phyloP scores from a whole-genome alignment of 2,888 invertebrate genomes.

The Drosophila ezoana region DNA sequence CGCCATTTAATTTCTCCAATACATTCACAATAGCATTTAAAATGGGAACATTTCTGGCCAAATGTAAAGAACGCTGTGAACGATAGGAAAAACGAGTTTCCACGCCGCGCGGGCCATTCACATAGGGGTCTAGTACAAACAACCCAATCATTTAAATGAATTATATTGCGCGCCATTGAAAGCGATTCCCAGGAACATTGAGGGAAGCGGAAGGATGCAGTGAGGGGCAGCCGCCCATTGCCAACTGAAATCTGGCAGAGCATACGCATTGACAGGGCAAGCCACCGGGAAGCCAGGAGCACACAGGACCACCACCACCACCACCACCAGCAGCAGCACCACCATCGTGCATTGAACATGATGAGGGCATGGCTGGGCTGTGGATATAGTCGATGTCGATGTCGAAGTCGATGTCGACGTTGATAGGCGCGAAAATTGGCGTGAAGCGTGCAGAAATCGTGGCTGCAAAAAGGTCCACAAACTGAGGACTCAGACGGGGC shows the following conservation, averaged over 20 bases:
- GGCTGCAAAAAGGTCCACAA: conserved; percentile 59
- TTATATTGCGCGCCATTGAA: conserved; percentile 64
- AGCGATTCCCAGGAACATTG: conserved; percentile 46
- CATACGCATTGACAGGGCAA: conserved; percentile 26
- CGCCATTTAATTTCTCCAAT: conserved; percentile 9
- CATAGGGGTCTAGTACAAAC: conserved; percentile 60
- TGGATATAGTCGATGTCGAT: conserved; percentile 42
- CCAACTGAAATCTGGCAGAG: conserved; percentile 40
- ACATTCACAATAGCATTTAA: conserved; percentile 20
- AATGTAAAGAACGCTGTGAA: conserved; percentile 53
- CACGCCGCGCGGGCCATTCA: conserved; percentile 41
- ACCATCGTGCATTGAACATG: conserved; percentile 1
- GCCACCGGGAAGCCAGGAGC: conserved; percentile 16
- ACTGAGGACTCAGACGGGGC: conserved; percentile 11
- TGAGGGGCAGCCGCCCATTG: conserved; percentile 25
- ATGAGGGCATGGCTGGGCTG: conserved; percentile 23
- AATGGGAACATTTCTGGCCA: conserved; percentile 27
- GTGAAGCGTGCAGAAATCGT: conserved; percentile 85
- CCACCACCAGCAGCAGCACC: background rate
- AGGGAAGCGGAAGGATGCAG: conserved; percentile 44
- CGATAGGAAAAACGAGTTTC: conserved; percentile 65
- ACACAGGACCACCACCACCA: conserved; percentile 41
- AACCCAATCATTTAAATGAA: conserved; percentile 79
- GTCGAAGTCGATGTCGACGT: conserved; percentile 54
- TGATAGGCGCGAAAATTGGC: conserved; percentile 84